phyloP scores from a whole-genome alignment of 1,140 invertebrate genomes.

The Parapsyche elsis region DNA sequence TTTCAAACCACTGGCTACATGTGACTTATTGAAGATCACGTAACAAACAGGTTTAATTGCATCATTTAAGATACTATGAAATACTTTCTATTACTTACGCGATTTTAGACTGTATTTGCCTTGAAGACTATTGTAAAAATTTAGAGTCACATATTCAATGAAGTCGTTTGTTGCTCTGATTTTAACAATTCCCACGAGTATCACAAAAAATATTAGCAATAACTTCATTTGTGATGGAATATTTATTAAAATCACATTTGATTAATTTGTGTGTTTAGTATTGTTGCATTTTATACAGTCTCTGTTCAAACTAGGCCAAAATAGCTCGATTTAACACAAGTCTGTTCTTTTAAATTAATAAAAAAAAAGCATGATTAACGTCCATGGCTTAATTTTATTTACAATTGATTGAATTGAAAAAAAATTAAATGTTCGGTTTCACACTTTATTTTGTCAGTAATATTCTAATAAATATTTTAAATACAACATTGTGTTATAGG shows the following conservation, averaged over 20 bases:
- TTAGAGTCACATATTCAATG: not conserved
- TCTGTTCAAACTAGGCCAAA: not conserved
- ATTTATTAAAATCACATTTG: not conserved
- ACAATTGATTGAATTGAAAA: too few species aligned
- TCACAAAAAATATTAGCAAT: not conserved
- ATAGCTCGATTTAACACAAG: not conserved
- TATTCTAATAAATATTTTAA: too few species aligned
- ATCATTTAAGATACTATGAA: not conserved
- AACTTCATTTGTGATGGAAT: not conserved
- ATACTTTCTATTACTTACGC: not conserved
- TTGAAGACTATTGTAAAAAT: conserved; percentile 34
- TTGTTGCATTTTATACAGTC: not conserved
- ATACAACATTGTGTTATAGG: too few species aligned
- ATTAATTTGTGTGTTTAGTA: not conserved
- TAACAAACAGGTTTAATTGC: not conserved
- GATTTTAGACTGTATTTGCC: not conserved
- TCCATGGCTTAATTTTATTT: too few species aligned
- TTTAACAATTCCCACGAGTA: not conserved
- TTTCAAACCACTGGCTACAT: not conserved
- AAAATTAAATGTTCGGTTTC: too few species aligned
- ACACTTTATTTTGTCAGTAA: too few species aligned
- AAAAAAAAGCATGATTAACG: too few species aligned
- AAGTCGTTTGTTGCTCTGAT: not conserved
- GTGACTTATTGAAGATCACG: not conserved
- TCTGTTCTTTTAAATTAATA: too few species aligned